Percentiles rank a stretch among this genome's conserved stretches.
Evolutionary conservation across 2,888 invertebrate species (phyloP).

Genomic region (Venustoraphidia nigricollis): DNA sequence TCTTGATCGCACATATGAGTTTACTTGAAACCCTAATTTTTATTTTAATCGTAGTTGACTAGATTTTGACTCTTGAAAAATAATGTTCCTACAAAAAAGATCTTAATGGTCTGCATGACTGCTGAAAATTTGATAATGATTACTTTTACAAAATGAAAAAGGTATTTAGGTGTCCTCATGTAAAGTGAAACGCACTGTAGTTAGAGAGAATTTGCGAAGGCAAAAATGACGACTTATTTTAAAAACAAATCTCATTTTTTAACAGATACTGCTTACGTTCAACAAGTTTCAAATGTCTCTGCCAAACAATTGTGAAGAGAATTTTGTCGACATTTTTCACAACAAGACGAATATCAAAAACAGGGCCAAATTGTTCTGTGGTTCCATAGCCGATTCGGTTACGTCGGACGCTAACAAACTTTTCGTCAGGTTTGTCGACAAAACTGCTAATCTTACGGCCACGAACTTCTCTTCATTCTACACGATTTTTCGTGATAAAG

Average conservation of each 20-base stretch:
- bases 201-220: too few species aligned
- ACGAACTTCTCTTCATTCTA: slow-evolving; percentile 52
- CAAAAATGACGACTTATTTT: too few species aligned
- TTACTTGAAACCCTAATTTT: too few species aligned
- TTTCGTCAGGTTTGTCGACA: slow-evolving; percentile 50
- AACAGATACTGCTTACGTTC: slow-evolving; percentile 56
- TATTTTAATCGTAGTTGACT: too few species aligned
- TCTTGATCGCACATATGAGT: too few species aligned
- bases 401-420: slow-evolving; percentile 50
- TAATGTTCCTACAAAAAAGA: too few species aligned
- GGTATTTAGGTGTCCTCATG: too few species aligned
- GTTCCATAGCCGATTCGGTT: slow-evolving; percentile 69
- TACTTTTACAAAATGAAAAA: too few species aligned
- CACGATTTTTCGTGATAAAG: slow-evolving; percentile 55
- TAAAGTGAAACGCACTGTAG: too few species aligned
- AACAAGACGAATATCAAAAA: slow-evolving; percentile 44
- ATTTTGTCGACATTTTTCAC: slow-evolving; percentile 59
- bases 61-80: too few species aligned
- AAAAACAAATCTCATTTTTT: slow-evolving; percentile 13
- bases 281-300: slow-evolving; percentile 44
- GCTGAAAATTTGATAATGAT: too few species aligned
- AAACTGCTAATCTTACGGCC: slow-evolving; percentile 37
- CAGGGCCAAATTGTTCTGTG: slow-evolving; percentile 59
- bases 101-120: too few species aligned
- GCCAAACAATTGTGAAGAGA: slow-evolving; percentile 64